Evolutionary conservation across 2,797 vertebrate species (phyloP).

Genomic region (Alca torda): DNA sequence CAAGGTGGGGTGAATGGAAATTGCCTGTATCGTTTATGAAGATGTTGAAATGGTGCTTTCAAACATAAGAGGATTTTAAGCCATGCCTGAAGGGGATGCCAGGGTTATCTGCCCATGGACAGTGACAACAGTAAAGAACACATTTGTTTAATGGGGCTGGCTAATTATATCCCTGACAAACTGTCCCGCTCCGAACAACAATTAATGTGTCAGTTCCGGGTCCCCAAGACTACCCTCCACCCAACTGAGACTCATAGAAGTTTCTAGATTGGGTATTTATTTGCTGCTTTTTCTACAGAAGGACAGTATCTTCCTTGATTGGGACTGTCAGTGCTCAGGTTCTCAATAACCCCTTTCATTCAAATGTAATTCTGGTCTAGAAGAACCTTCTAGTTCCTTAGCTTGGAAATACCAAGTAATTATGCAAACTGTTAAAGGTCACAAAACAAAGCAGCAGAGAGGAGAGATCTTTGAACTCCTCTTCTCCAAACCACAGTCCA

Average conservation of each 20-base stretch:
- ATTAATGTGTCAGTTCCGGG: neutral
- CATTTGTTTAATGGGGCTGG: neutral
- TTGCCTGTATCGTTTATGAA: neutral
- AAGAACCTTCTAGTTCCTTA: neutral
- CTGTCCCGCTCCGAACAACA: neutral
- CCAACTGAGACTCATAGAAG: neutral
- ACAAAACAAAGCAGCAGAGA: neutral
- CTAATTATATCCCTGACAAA: neutral
- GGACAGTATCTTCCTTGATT: neutral
- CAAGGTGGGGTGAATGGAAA: neutral
- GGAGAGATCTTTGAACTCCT: neutral
- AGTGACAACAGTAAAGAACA: neutral
- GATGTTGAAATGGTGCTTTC: neutral
- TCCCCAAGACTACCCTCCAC: neutral
- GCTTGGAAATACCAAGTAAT: neutral
- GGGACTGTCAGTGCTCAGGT: rapidly evolving
- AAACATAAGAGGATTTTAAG: neutral
- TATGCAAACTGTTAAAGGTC: neutral
- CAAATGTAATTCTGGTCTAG: neutral
- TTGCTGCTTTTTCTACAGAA: neutral
- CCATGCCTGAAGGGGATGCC: neutral
- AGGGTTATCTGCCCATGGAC: neutral
- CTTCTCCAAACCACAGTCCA: neutral
- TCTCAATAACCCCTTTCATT: neutral
- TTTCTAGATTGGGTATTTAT: neutral